These are phyloP conservation scores for Isaurus tuberculatus DNA, from an alignment of 92 coral and sea anemone species.

Conservation along the genomic window DNA sequence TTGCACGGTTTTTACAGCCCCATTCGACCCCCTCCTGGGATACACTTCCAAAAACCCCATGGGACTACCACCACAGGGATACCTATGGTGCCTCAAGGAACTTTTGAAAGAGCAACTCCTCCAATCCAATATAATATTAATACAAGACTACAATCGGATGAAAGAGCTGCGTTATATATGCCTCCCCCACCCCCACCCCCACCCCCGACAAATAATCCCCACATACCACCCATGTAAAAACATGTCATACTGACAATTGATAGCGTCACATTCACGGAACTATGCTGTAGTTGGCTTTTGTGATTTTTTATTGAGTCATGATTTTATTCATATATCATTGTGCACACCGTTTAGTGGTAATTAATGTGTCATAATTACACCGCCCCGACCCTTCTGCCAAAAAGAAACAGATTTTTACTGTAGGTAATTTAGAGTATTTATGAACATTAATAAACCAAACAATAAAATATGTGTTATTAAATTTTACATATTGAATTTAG, in stretches of 20 bases:
- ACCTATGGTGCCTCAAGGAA: neutral
- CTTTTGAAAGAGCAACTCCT: neutral
- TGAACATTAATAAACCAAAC: too few relatives aligned
- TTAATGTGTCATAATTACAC: too few relatives aligned
- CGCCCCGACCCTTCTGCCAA: too few relatives aligned
- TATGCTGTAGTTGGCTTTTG: too few relatives aligned
- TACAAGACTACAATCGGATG: neutral
- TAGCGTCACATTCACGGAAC: too few relatives aligned
- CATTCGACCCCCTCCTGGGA: neutral
- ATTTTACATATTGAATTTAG: too few relatives aligned
- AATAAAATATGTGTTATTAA: too few relatives aligned
- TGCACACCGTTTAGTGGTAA: too few relatives aligned
- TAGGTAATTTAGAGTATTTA: too few relatives aligned
- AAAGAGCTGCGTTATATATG: conserved; percentile 25
- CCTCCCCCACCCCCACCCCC: conserved; percentile 11
- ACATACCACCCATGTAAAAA: neutral
- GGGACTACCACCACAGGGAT: neutral
- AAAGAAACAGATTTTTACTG: too few relatives aligned
- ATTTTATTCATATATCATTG: too few relatives aligned
- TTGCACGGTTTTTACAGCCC: neutral
- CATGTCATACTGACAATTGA: neutral
- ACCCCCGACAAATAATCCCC: neutral
- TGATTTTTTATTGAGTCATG: too few relatives aligned
- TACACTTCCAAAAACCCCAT: neutral
- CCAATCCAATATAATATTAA: neutral